Conservation (phyloP, 1,140 invertebrate species). For the Amphibalanus amphitrite region DNA sequence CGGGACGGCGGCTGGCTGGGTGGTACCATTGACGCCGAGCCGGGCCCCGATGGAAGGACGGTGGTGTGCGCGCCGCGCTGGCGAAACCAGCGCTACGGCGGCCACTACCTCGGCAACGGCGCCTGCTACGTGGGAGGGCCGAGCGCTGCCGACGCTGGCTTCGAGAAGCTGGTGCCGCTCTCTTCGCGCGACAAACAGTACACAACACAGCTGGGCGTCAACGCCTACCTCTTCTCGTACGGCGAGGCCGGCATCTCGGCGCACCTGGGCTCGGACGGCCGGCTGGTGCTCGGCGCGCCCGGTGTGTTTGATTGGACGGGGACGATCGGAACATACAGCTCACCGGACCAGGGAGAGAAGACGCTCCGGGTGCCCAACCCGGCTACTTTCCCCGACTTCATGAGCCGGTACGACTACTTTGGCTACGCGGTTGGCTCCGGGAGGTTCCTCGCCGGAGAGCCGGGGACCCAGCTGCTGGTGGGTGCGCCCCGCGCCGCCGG, state of each 20-base stretch:
- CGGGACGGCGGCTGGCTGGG: conserved; percentile 15
- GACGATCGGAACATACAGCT: conserved; percentile 8
- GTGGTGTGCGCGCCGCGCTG: conserved; percentile 15
- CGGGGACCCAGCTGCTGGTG: neutral
- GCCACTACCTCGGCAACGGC: conserved; percentile 17
- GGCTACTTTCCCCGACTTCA: conserved; percentile 10
- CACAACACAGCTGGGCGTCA: neutral
- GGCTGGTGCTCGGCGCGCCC: conserved; percentile 26
- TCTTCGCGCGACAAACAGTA: conserved; percentile 11
- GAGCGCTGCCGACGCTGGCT: conserved; percentile 9
- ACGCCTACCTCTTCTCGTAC: conserved; percentile 6
- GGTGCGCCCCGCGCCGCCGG: neutral
- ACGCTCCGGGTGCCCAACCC: conserved; percentile 17
- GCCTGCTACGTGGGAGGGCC: conserved; percentile 17
- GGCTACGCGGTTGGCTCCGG: conserved; percentile 36
- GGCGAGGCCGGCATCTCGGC: conserved; percentile 22
- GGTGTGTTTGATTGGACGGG: conserved; percentile 28
- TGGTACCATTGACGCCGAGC: conserved; percentile 9
- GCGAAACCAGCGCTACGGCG: conserved; percentile 17
- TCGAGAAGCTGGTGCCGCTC: conserved; percentile 16
- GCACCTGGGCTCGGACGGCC: conserved; percentile 18
- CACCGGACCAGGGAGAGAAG: conserved; percentile 1
- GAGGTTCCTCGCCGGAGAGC: conserved; percentile 25
- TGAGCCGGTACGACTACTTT: conserved; percentile 19
- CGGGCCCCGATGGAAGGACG: neutral